A percentile compares a stretch with the other conserved stretches of the same genome.
These are phyloP conservation scores for Ptiloglossa arizonensis DNA, from an alignment of 1,140 invertebrate genomes.

Conservation along the genomic window DNA sequence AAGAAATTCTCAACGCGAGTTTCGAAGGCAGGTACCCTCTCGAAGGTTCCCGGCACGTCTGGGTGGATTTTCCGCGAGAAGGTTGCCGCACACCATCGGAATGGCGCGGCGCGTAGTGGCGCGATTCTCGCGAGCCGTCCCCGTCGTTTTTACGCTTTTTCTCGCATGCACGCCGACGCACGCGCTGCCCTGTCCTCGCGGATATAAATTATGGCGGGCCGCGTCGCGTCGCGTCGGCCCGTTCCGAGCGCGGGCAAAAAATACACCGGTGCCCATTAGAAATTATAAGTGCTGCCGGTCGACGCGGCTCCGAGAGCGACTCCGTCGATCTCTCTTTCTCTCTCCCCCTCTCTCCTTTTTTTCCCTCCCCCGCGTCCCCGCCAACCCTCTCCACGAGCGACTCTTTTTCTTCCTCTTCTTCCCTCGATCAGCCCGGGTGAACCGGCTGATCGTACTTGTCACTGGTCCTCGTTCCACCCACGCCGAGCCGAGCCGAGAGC, in stretches of 20 bases:
- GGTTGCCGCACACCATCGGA: not conserved
- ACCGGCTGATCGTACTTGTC: constrained; percentile 56
- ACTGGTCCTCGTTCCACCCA: constrained; percentile 60
- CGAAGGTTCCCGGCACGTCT: too few species aligned
- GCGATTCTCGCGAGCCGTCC: constrained; percentile 24
- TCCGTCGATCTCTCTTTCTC: constrained; percentile 1
- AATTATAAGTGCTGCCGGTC: constrained; percentile 70
- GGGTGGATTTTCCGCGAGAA: not conserved
- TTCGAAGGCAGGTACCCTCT: too few species aligned
- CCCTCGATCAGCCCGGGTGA: constrained; percentile 48
- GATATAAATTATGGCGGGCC: constrained; percentile 71
- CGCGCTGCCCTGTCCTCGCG: constrained; percentile 35
- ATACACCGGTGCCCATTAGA: constrained; percentile 68
- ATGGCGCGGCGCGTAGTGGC: not conserved
- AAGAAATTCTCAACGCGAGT: too few species aligned
- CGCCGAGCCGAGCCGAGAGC: too few species aligned
- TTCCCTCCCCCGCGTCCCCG: not conserved
- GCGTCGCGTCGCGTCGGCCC: constrained; percentile 22
- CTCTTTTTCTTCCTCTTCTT: constrained; percentile 42
- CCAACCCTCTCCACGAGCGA: not conserved
- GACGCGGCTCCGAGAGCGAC: constrained; percentile 25
- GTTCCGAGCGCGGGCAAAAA: constrained; percentile 62
- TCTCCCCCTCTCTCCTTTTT: not conserved
- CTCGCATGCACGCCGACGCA: constrained; percentile 48
- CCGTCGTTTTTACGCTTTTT: constrained; percentile 45